Evolutionary conservation across 2,888 invertebrate species (phyloP).

Genomic region (Nomada fucata): DNA sequence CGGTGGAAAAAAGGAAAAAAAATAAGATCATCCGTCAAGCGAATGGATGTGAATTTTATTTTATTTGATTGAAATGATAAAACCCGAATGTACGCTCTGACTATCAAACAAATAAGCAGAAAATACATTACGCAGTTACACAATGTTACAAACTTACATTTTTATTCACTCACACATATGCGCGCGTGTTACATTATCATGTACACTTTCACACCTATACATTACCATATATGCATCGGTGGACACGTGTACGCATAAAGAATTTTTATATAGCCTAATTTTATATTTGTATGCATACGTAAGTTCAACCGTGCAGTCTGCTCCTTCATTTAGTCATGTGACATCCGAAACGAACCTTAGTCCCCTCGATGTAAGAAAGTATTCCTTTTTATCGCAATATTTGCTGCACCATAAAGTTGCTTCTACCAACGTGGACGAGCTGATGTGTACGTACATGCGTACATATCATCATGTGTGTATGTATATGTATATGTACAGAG

Average conservation of each 20-base stretch:
- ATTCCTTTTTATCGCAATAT: slow-evolving; percentile 45
- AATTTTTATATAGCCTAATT: slow-evolving; percentile 83
- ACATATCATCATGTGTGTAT: slow-evolving; percentile 3
- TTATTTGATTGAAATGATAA: slow-evolving; percentile 79
- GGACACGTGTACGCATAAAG: slow-evolving; percentile 49
- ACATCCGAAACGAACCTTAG: slow-evolving; percentile 34
- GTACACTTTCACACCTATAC: slow-evolving; percentile 37
- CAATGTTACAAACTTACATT: slow-evolving; percentile 5
- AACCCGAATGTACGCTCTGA: slow-evolving; percentile 72
- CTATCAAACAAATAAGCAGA: slow-evolving; percentile 58
- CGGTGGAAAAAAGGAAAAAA: slow-evolving; percentile 65
- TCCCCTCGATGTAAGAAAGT: slow-evolving; percentile 18
- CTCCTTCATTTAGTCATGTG: slow-evolving; percentile 68
- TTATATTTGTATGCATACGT: slow-evolving; percentile 80
- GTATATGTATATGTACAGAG: background rate
- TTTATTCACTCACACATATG: background rate
- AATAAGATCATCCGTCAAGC: slow-evolving; percentile 73
- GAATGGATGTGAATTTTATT: slow-evolving; percentile 80
- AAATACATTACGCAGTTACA: slow-evolving; percentile 33
- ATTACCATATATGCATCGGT: slow-evolving; percentile 22
- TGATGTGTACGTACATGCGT: background rate
- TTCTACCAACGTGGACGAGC: slow-evolving; percentile 28
- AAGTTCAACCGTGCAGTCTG: slow-evolving; percentile 73
- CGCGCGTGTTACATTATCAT: background rate
- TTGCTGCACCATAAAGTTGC: slow-evolving; percentile 46